Conservation (phyloP, 2,888 invertebrate genomes). For the Hydropsyche betteni region DNA sequence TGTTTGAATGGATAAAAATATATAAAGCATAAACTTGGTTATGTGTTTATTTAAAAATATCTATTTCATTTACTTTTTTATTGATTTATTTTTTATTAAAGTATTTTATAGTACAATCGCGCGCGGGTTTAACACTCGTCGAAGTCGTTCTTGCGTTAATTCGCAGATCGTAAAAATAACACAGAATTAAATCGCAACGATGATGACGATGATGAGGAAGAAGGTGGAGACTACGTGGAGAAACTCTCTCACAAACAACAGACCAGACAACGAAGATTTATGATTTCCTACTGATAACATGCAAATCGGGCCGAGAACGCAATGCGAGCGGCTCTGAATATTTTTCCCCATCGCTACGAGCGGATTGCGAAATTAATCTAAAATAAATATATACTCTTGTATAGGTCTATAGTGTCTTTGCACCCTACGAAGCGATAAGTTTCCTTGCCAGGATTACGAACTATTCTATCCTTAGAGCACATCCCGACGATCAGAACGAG, state of each 20-base stretch:
- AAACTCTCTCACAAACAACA: conserved; percentile 46
- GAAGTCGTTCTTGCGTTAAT: background rate
- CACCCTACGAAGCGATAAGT: conserved; percentile 29
- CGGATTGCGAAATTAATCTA: too few relatives aligned
- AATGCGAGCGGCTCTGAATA: too few relatives aligned
- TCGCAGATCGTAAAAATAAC: conserved; percentile 23
- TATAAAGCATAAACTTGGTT: too few relatives aligned
- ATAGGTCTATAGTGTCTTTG: background rate
- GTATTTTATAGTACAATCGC: too few relatives aligned
- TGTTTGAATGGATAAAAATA: too few relatives aligned
- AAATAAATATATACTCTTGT: background rate
- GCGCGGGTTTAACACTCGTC: background rate
- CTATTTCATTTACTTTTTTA: too few relatives aligned
- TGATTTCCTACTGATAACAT: conserved; percentile 50
- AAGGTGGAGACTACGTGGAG: conserved; percentile 31
- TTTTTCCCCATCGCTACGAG: too few relatives aligned
- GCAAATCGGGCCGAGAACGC: conserved; percentile 38
- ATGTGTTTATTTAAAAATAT: too few relatives aligned
- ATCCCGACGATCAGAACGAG: conserved; percentile 18
- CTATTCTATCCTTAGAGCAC: conserved; percentile 41
- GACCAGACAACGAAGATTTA: conserved; percentile 45
- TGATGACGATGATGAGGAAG: conserved; percentile 7
- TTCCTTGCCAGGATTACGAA: conserved; percentile 42
- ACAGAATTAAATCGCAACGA: background rate
- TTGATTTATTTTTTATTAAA: too few relatives aligned